Conservation (phyloP, 2,113 vertebrate species). For the Oreotrochilus melanogaster region DNA sequence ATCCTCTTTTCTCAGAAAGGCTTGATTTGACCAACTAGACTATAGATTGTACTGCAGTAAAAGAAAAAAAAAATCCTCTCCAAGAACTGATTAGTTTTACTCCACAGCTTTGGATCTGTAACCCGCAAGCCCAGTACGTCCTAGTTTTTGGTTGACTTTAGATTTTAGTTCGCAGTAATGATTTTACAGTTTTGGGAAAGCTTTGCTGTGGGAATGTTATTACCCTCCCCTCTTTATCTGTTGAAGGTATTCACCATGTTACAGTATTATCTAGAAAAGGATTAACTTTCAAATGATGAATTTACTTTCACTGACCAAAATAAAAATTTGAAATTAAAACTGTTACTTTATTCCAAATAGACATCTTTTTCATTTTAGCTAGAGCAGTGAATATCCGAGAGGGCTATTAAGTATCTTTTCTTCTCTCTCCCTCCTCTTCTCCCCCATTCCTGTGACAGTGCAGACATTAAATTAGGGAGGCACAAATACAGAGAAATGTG, state of each 20-base stretch:
- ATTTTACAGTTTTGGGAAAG: conserved; percentile 41
- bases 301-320: conserved; percentile 6
- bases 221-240: neutral
- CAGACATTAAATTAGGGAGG: neutral
- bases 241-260: conserved; percentile 32
- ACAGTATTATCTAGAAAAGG: neutral
- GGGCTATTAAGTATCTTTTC: neutral
- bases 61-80: conserved; percentile 53
- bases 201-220: neutral
- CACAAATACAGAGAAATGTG: neutral
- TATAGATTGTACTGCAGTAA: conserved; percentile 74
- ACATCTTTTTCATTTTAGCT: neutral
- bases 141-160: conserved; percentile 63
- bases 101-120: conserved; percentile 59
- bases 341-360: neutral
- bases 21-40: conserved; percentile 79
- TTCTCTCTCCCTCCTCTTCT: neutral
- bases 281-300: neutral
- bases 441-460: neutral
- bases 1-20: conserved; percentile 85
- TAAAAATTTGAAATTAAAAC: neutral
- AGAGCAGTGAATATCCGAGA: neutral
- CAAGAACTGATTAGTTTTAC: conserved; percentile 75
- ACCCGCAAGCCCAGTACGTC: conserved; percentile 51
- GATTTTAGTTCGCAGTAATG: conserved; percentile 15